A percentile compares a stretch with the other conserved stretches of the same genome.
phyloP scores from a whole-genome alignment of 2,888 invertebrate genomes.

The Pyrrhia umbra region DNA sequence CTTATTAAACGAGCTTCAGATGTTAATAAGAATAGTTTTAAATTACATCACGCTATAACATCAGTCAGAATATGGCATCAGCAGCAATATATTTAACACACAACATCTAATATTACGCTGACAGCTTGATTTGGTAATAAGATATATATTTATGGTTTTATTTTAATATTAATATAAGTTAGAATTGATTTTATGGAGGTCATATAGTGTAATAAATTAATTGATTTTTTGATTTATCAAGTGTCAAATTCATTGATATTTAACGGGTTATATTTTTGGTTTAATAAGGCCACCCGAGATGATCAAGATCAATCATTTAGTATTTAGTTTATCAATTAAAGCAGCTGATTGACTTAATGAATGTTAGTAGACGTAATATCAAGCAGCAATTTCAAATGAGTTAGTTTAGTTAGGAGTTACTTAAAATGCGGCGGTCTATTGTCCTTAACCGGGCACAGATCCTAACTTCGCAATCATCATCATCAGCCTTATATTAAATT shows the following conservation, averaged over 20 bases:
- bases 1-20: conserved; percentile 55
- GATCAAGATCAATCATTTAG: background rate
- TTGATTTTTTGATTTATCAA: conserved; percentile 24
- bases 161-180: conserved; percentile 28
- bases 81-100: conserved; percentile 24
- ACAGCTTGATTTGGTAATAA: conserved; percentile 40
- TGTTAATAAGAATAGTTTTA: conserved; percentile 61
- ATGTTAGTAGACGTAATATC: no score
- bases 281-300: background rate
- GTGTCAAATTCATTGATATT: conserved; percentile 21
- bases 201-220: conserved; percentile 23
- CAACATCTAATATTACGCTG: conserved; percentile 5
- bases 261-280: conserved; percentile 3
- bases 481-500: no score
- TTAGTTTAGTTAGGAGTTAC: no score
- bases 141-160: conserved; percentile 6
- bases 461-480: no score
- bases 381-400: no score
- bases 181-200: conserved; percentile 33
- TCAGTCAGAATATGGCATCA: conserved; percentile 27
- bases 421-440: no score
- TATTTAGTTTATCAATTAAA: background rate
- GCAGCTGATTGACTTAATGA: background rate
- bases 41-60: conserved; percentile 49
- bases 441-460: no score